phyloP scores from a whole-genome alignment of 2,113 vertebrate species.

The Otus sunia region DNA sequence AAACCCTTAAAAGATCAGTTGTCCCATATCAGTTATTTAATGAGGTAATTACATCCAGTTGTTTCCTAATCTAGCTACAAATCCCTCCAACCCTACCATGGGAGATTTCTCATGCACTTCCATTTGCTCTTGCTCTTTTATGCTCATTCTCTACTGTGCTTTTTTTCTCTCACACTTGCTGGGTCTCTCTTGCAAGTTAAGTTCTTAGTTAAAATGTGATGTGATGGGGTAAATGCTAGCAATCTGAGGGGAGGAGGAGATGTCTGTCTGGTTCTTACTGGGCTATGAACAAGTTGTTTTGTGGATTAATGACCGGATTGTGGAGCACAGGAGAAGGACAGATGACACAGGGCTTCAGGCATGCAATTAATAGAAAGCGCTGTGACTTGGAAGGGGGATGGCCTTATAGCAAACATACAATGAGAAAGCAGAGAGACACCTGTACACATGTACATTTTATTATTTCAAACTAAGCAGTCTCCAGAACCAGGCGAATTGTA shows the following conservation, averaged over 20 bases:
- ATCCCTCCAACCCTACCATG: accelerated
- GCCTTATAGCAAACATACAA: neutral
- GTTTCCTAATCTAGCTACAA: neutral
- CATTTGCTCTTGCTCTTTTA: neutral
- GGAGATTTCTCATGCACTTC: accelerated
- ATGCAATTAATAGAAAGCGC: neutral
- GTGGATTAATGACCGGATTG: neutral
- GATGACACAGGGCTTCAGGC: neutral
- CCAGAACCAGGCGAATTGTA: neutral
- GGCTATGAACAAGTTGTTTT: neutral
- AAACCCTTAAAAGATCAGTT: neutral
- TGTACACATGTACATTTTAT: accelerated
- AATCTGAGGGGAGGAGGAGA: neutral
- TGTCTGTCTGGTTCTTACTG: neutral
- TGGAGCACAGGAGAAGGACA: neutral
- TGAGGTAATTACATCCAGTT: neutral
- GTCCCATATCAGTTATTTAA: neutral
- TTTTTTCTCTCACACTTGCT: neutral
- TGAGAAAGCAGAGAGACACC: neutral
- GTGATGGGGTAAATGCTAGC: neutral
- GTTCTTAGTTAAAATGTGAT: neutral
- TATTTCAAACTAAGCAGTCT: neutral
- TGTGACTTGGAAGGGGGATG: neutral
- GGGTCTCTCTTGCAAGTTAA: neutral
- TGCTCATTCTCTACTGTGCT: neutral